A percentile compares a stretch with the other conserved stretches of the same genome.
These are phyloP conservation scores for Mimas tiliae DNA, from an alignment of 2,888 invertebrate genomes.

Conservation along the genomic window DNA sequence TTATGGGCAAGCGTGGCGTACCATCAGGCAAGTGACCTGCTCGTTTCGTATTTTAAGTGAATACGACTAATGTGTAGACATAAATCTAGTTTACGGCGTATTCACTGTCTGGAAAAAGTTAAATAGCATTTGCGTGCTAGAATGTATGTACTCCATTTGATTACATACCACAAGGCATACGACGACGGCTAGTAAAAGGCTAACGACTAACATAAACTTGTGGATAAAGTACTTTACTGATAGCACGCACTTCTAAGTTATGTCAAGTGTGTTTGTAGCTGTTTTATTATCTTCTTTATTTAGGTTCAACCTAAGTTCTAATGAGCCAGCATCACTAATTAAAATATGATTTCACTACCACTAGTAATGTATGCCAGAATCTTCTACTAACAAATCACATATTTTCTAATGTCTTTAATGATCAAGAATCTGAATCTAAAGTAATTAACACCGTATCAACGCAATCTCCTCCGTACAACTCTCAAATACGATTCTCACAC, in stretches of 20 bases:
- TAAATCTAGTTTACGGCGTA: too few relatives aligned
- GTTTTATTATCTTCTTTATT: not conserved
- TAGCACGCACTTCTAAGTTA: not conserved
- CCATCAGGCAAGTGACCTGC: too few relatives aligned
- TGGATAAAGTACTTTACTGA: constrained; percentile 14
- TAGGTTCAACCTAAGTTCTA: not conserved
- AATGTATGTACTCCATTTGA: not conserved
- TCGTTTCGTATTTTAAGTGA: too few relatives aligned
- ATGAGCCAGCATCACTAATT: not conserved
- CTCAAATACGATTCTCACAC: too few relatives aligned
- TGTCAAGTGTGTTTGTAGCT: not conserved
- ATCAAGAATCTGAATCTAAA: not conserved
- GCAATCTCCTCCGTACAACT: too few relatives aligned
- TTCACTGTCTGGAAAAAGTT: too few relatives aligned
- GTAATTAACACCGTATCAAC: not conserved
- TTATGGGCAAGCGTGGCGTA: too few relatives aligned
- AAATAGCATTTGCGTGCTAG: not conserved
- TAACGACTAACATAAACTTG: not conserved
- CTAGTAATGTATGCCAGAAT: too few relatives aligned
- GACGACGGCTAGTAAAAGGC: not conserved
- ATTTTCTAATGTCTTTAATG: too few relatives aligned
- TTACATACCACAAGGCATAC: not conserved
- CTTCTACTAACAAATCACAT: too few relatives aligned
- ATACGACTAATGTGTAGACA: too few relatives aligned
- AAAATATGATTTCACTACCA: too few relatives aligned